These are phyloP conservation scores for Solenopsis invicta DNA, from an alignment of 1,140 invertebrate genomes.

Conservation along the genomic window DNA sequence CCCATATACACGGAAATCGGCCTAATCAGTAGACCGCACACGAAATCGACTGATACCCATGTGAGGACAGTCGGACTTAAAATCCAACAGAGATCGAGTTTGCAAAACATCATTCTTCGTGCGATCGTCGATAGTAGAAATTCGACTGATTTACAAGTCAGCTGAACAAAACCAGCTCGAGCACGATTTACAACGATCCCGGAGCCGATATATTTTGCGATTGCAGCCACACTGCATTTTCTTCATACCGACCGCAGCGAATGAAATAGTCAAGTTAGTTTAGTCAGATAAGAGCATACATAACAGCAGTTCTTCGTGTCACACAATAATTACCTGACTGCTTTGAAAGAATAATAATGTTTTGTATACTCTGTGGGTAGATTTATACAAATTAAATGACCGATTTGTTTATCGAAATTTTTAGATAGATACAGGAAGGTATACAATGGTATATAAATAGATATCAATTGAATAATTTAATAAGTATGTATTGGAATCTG, in stretches of 20 bases:
- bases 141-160: background rate
- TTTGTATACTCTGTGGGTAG: background rate
- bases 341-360: background rate
- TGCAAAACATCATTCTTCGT: background rate
- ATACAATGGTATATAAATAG: background rate
- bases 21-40: slow-evolving; percentile 73
- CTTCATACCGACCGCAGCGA: background rate
- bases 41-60: background rate
- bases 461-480: background rate
- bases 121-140: background rate
- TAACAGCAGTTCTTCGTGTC: background rate
- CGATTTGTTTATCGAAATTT: background rate
- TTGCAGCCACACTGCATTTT: background rate
- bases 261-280: background rate
- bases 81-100: background rate
- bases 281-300: slow-evolving; percentile 1
- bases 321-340: background rate
- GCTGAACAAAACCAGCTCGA: background rate
- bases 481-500: background rate
- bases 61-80: background rate
- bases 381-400: background rate
- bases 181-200: background rate
- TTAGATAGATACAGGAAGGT: background rate
- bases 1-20: slow-evolving; percentile 78
- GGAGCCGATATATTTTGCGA: background rate